Base-by-base conservation (phyloP, 2,113 vertebrate species). In the Felis catus region DNA sequence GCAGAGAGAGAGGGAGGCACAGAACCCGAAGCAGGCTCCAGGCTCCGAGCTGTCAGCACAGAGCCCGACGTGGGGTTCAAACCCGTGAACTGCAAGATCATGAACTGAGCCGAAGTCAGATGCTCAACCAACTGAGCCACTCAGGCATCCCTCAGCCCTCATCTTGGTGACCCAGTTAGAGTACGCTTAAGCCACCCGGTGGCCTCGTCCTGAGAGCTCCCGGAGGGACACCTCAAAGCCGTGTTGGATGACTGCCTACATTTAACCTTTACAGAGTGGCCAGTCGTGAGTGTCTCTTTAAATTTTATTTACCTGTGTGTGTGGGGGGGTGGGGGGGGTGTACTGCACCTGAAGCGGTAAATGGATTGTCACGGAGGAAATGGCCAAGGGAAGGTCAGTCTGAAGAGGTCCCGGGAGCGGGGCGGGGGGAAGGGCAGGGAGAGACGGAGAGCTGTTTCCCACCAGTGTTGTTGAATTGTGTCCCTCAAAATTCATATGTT, bases 401-500 rank as follows among this genome's bases (percentile, higher is more conserved):
- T 33, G 63, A 39, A 73, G 58, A 74, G 55, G 33, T 18, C 21
- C 74, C 51, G 21, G 41, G 61, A 86, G 71, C 51, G 15, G 2
- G 19, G 48, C 9, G 33, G 29, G 73, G 18, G 29, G 29, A 19
- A 19, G 2, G 19, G 53, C 9, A 29, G 29, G 73, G 18, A 23
- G 29, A 19, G 19, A 23, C 4, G 7, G 39, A 4, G 4, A 0
- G 2, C 4, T 12, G 2, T 81, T 73, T 87, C 48, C 45, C 31
- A 48, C n/a, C 25, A 74, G 39, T 13, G 5, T 29, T 25, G 21
- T 55, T 76, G 33, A 90, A 92, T 21, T 9, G 0, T 41, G 48
- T 61, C 19, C 48, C 51, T 71, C 61, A 27, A 58, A 45, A 85
- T 78, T 66, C 18, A 8, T 19, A 8, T 4, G 33, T 21, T 29